phyloP scores from a whole-genome alignment of 1,140 invertebrate species.

The Rhynchophorus ferrugineus region DNA sequence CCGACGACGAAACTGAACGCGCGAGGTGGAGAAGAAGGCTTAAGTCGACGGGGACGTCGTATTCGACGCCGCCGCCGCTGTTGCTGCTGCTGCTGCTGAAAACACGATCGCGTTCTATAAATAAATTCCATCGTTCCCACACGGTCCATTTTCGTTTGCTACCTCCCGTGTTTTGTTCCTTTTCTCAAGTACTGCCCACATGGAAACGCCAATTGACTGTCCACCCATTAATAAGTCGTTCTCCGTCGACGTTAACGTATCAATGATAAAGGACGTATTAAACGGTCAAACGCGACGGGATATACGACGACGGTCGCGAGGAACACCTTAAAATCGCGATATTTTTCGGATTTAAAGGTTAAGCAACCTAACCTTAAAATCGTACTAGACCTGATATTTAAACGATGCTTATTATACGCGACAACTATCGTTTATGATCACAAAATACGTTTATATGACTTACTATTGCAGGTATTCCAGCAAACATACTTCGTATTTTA shows the following conservation, averaged over 20 bases:
- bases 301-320: background rate
- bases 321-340: too few relatives aligned
- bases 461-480: too few relatives aligned
- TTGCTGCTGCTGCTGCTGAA: too few relatives aligned
- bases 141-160: constrained; percentile 24
- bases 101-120: constrained; percentile 32
- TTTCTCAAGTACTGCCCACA: constrained; percentile 20
- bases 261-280: background rate
- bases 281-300: background rate
- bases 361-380: too few relatives aligned
- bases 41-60: constrained; percentile 10
- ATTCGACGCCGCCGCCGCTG: too few relatives aligned
- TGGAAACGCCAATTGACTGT: constrained; percentile 16
- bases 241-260: constrained; percentile 1
- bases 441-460: too few relatives aligned
- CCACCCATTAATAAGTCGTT: background rate
- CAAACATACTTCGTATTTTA: too few relatives aligned
- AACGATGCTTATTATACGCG: too few relatives aligned
- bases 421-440: too few relatives aligned
- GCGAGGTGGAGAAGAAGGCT: constrained; percentile 9
- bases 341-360: too few relatives aligned
- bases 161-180: constrained; percentile 21
- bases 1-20: background rate
- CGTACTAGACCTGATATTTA: too few relatives aligned
- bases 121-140: constrained; percentile 33